Conservation (phyloP, 1,140 invertebrate species). For the Hestina assimilis region DNA sequence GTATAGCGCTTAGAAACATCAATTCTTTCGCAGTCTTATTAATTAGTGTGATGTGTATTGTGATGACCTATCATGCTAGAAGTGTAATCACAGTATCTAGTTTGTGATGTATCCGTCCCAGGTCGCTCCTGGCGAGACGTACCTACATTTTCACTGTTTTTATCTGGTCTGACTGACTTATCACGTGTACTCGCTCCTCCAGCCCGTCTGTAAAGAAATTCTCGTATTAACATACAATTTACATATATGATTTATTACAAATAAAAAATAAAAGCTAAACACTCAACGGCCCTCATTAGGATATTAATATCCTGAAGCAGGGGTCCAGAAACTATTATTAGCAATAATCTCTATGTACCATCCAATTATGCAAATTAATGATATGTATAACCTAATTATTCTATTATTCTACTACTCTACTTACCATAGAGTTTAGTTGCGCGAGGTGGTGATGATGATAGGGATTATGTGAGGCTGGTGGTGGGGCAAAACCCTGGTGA, state of each 20-base stretch:
- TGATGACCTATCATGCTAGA: constrained; percentile 23
- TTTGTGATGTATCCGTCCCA: constrained; percentile 41
- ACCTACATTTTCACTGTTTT: constrained; percentile 32
- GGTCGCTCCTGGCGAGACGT: constrained; percentile 29
- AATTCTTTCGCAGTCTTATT: constrained; percentile 75
- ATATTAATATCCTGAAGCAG: too few species aligned
- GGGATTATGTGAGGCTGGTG: constrained; percentile 66
- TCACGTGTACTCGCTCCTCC: constrained; percentile 77
- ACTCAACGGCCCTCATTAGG: too few species aligned
- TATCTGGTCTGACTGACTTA: constrained; percentile 58
- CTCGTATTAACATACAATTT: neutral
- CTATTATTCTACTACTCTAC: too few species aligned
- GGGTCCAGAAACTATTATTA: too few species aligned
- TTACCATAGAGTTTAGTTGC: constrained; percentile 73
- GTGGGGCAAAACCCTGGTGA: constrained; percentile 70
- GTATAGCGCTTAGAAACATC: constrained; percentile 59
- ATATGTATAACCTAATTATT: too few species aligned
- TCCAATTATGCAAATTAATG: too few species aligned
- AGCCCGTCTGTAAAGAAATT: constrained; percentile 59
- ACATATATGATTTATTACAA: too few species aligned
- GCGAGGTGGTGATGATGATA: constrained; percentile 73
- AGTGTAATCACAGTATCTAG: constrained; percentile 57
- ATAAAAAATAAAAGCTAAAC: too few species aligned
- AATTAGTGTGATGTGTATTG: constrained; percentile 55
- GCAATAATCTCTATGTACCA: too few species aligned